A percentile compares a stretch with the other conserved stretches of the same genome.
Conservation (phyloP, 2,888 invertebrate species). For the Argyresthia goedartella region DNA sequence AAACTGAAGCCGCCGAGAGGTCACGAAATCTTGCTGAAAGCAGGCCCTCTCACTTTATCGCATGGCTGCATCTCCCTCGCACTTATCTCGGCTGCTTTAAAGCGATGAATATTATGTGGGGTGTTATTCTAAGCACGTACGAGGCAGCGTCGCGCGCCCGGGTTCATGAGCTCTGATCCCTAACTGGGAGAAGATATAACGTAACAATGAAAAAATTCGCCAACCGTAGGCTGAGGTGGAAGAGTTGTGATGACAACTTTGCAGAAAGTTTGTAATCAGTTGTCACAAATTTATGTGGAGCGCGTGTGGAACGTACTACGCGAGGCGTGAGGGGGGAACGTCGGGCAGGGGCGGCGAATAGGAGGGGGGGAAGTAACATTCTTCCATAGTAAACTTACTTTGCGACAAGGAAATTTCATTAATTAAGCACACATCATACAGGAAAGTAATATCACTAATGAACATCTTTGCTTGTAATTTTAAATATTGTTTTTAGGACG, state of each 20-base stretch:
- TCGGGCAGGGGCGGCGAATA: too few species aligned
- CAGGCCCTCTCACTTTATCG: neutral
- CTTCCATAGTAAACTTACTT: neutral
- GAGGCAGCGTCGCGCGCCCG: conserved; percentile 41
- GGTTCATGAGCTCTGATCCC: conserved; percentile 65
- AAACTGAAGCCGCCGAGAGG: conserved; percentile 66
- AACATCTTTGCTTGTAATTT: neutral
- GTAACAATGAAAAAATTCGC: conserved; percentile 58
- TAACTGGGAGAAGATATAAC: conserved; percentile 53
- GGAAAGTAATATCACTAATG: neutral
- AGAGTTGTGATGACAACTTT: conserved; percentile 64
- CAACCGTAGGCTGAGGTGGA: conserved; percentile 42
- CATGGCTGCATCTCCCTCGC: conserved; percentile 24
- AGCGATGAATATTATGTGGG: conserved; percentile 63
- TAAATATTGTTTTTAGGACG: neutral
- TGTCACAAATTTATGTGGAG: conserved; percentile 62
- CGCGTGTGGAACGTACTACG: conserved; percentile 34
- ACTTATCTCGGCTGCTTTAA: conserved; percentile 44
- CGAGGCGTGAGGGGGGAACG: neutral
- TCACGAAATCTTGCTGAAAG: conserved; percentile 64
- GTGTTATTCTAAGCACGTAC: conserved; percentile 63
- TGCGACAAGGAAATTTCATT: neutral
- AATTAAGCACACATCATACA: conserved; percentile 1
- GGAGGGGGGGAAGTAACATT: neutral
- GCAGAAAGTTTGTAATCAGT: conserved; percentile 62